Conservation (phyloP, 2,113 vertebrate genomes). For the Siniperca chuatsi region DNA sequence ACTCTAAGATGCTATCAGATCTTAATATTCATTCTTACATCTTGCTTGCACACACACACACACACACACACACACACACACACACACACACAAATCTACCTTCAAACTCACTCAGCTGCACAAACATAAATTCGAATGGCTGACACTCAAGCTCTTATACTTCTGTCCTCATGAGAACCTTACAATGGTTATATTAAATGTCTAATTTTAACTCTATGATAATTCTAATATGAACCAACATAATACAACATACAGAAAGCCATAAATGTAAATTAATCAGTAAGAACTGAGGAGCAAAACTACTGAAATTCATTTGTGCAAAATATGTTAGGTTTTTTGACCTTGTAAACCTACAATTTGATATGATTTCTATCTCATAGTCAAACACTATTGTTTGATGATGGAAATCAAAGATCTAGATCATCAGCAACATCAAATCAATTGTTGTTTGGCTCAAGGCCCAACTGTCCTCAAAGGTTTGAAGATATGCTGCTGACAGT, state of each 20-base stretch:
- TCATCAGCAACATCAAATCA: constrained; percentile 12
- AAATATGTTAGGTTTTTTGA: constrained; percentile 1
- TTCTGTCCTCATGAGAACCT: not conserved
- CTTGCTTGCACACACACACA: not conserved
- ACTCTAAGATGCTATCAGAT: constrained; percentile 58
- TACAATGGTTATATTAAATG: not conserved
- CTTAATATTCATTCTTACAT: constrained; percentile 57
- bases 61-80: not conserved
- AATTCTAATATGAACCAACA: not conserved
- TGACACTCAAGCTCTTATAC: not conserved
- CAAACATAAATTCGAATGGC: constrained; percentile 11
- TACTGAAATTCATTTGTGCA: constrained; percentile 1
- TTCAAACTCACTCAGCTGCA: constrained; percentile 15
- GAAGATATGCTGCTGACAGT: constrained; percentile 26
- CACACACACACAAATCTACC: constrained; percentile 8
- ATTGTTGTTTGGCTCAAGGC: constrained; percentile 1
- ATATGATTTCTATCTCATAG: not conserved
- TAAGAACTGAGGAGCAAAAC: not conserved
- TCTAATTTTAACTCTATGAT: not conserved
- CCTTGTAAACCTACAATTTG: not conserved
- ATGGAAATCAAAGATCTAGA: constrained; percentile 10
- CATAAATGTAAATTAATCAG: not conserved
- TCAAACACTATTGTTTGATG: not conserved
- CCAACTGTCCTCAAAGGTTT: not conserved
- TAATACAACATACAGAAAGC: not conserved